A percentile compares a stretch with the other conserved stretches of the same genome.
Conservation (phyloP, 1,140 invertebrate species). For the Sinonovacula constricta region DNA sequence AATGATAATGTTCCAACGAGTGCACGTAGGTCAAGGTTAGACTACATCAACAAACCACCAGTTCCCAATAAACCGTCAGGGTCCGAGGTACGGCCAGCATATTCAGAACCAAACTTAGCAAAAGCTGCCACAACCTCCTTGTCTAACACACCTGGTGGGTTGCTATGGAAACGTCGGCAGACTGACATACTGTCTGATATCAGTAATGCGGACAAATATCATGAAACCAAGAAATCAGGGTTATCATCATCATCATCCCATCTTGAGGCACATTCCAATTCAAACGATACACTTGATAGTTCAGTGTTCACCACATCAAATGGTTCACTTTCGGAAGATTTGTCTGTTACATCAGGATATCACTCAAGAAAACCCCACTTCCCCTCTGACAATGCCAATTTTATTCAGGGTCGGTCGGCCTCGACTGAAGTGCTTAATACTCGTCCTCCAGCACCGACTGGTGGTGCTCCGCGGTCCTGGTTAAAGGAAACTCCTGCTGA, state of each 20-base stretch:
- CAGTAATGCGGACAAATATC: slow-evolving; percentile 30
- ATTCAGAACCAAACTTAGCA: slow-evolving; percentile 38
- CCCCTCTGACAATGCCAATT: slow-evolving; percentile 39
- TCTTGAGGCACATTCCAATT: slow-evolving; percentile 24
- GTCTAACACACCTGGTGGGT: slow-evolving; percentile 57
- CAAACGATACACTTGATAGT: slow-evolving; percentile 38
- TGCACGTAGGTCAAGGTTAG: slow-evolving; percentile 15
- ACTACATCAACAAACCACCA: slow-evolving; percentile 25
- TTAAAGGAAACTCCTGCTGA: slow-evolving; percentile 18
- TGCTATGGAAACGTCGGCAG: slow-evolving; percentile 65
- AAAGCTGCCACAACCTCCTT: slow-evolving; percentile 36
- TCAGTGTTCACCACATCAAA: slow-evolving; percentile 36
- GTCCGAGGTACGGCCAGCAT: slow-evolving; percentile 10
- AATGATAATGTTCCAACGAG: not conserved
- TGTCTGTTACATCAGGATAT: slow-evolving; percentile 47
- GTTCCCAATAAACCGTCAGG: slow-evolving; percentile 36
- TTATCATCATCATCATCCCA: slow-evolving; percentile 21
- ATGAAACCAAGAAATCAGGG: slow-evolving; percentile 14
- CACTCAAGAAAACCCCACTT: slow-evolving; percentile 45
- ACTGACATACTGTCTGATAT: slow-evolving; percentile 48
- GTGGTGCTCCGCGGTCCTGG: slow-evolving; percentile 7
- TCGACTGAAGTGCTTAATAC: slow-evolving; percentile 32
- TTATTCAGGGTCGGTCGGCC: slow-evolving; percentile 42
- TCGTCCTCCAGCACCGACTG: not conserved
- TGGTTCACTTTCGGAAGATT: slow-evolving; percentile 37